These are phyloP conservation scores for Tipula unca DNA, from an alignment of 2,888 invertebrate genomes.

Conservation along the genomic window DNA sequence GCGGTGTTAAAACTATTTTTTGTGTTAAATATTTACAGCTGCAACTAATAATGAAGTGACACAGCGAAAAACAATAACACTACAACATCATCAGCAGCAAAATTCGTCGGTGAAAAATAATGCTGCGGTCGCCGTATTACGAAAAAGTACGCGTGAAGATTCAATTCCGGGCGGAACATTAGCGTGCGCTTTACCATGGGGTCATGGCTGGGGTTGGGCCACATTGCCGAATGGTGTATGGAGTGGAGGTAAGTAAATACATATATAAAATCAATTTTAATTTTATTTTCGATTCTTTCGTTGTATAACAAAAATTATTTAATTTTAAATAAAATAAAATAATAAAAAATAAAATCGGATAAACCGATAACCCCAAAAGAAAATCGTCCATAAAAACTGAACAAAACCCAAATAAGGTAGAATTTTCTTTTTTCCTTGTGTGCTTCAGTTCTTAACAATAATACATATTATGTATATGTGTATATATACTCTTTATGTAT, in stretches of 20 bases:
- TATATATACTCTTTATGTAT: neutral
- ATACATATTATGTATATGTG: neutral
- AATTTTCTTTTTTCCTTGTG: neutral
- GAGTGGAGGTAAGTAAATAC: constrained; percentile 57
- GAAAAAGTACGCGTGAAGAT: constrained; percentile 37
- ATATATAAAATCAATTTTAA: constrained; percentile 31
- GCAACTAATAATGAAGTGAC: constrained; percentile 47
- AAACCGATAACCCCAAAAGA: neutral
- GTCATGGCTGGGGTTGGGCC: constrained; percentile 70
- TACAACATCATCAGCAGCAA: constrained; percentile 27
- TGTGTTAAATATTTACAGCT: constrained; percentile 35
- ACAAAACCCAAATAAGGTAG: neutral
- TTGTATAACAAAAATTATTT: too few relatives aligned
- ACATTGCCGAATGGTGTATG: constrained; percentile 56
- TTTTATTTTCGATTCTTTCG: neutral
- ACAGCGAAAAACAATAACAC: constrained; percentile 32
- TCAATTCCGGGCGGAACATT: constrained; percentile 36
- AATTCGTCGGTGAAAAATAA: constrained; percentile 40
- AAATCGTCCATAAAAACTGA: neutral
- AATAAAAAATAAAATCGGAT: neutral
- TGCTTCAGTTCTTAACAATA: neutral
- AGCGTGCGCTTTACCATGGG: constrained; percentile 48
- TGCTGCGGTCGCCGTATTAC: constrained; percentile 41
- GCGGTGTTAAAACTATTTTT: neutral
- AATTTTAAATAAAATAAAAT: neutral